A percentile compares a stretch with the other conserved stretches of the same genome.
phyloP scores from a whole-genome alignment of 2,888 invertebrate species.

The Drosophila austrosaltans region DNA sequence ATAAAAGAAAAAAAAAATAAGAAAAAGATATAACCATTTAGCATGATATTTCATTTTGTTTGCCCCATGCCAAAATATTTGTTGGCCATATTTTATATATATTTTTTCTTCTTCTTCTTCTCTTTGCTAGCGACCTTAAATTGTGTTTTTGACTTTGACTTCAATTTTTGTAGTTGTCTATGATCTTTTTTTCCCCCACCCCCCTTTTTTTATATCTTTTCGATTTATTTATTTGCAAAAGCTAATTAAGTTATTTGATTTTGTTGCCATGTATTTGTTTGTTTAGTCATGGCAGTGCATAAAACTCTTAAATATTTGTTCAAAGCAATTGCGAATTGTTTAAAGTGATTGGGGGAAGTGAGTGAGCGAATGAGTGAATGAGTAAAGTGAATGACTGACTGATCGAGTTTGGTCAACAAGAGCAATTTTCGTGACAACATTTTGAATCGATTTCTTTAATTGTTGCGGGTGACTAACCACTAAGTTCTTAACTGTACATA shows the following conservation, averaged over 20 bases:
- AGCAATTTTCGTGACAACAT: conserved; percentile 1
- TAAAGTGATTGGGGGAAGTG: conserved; percentile 1
- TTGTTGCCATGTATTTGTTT: conserved; percentile 34
- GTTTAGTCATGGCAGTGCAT: conserved; percentile 51
- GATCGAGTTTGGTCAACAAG: conserved; percentile 5
- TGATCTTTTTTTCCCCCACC: conserved; percentile 12
- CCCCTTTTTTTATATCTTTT: conserved; percentile 28
- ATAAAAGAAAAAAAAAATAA: conserved; percentile 17
- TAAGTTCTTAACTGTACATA: neutral
- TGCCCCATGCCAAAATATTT: conserved; percentile 26
- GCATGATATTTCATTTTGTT: conserved; percentile 42
- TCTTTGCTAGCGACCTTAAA: conserved; percentile 69
- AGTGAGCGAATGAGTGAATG: neutral
- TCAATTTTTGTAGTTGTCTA: conserved; percentile 38
- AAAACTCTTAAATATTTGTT: conserved; percentile 50
- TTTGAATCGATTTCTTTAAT: neutral
- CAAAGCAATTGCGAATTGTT: conserved; percentile 13
- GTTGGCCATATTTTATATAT: neutral
- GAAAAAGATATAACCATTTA: conserved; percentile 9
- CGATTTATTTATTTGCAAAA: conserved; percentile 52
- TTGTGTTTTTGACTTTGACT: conserved; percentile 75
- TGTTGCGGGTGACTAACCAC: neutral
- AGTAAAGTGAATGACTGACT: conserved; percentile 4
- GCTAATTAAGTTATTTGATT: conserved; percentile 72
- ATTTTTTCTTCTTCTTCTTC: conserved; percentile 14